A percentile compares a stretch with the other conserved stretches of the same genome.
phyloP scores from a whole-genome alignment of 2,888 invertebrate species.

The Ophioninae sp. region DNA sequence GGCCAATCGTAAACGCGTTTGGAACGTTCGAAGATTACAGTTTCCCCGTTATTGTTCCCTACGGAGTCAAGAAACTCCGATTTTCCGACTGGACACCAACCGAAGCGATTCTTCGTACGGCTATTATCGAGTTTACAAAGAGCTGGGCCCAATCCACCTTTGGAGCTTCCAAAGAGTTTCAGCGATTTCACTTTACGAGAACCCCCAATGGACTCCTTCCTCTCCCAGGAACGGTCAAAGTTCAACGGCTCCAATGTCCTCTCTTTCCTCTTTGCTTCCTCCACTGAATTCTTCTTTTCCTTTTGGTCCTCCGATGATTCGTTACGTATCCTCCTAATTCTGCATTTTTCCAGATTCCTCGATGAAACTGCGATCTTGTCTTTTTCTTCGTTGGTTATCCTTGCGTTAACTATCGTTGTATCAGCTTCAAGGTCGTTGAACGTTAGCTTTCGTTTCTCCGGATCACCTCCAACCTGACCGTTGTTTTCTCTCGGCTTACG shows the following conservation, averaged over 20 bases:
- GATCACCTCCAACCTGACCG: constrained; percentile 34
- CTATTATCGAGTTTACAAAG: neutral
- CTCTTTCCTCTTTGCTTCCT: constrained; percentile 50
- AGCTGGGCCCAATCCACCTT: neutral
- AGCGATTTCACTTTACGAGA: neutral
- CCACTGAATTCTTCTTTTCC: constrained; percentile 18
- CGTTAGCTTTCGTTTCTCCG: constrained; percentile 47
- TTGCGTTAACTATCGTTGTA: neutral
- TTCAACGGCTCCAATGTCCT: constrained; percentile 18
- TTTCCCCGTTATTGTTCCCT: constrained; percentile 3
- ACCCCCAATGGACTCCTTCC: neutral
- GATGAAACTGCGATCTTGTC: constrained; percentile 1
- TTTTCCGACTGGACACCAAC: neutral
- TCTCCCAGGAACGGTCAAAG: constrained; percentile 1
- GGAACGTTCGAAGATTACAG: constrained; percentile 9
- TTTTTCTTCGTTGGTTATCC: neutral
- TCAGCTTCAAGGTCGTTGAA: constrained; percentile 25
- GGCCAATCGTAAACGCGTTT: constrained; percentile 7
- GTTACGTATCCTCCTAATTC: neutral
- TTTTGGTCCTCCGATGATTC: neutral
- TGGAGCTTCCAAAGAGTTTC: neutral
- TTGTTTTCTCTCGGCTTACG: constrained; percentile 73
- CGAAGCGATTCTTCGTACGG: neutral
- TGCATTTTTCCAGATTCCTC: constrained; percentile 12
- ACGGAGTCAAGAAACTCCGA: neutral